A percentile compares a stretch with the other conserved stretches of the same genome.
Conservation (phyloP, 2,888 invertebrate genomes). For the Cordilura impudica region DNA sequence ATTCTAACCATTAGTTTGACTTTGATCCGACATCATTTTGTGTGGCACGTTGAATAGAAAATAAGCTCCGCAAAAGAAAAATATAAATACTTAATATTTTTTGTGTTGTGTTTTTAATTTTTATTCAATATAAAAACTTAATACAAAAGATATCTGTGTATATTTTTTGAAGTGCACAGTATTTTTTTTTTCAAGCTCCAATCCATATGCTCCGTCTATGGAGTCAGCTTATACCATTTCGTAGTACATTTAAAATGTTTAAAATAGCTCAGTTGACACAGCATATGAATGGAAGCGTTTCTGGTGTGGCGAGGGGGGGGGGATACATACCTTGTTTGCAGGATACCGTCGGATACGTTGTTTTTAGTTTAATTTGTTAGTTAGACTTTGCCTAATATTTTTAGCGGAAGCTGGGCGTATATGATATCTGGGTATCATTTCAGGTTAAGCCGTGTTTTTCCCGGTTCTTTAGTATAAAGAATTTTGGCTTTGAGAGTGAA, state of each 20-base stretch:
- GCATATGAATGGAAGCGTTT: background rate
- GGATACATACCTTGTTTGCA: constrained; percentile 11
- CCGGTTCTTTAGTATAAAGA: background rate
- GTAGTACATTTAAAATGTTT: too few relatives aligned
- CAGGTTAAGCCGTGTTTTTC: constrained; percentile 71
- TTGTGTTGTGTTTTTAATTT: background rate
- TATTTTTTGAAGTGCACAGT: background rate
- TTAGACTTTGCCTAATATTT: background rate
- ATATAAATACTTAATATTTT: background rate
- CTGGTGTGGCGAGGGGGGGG: background rate
- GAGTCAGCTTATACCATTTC: background rate
- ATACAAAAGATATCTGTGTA: background rate
- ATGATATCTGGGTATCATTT: constrained; percentile 77
- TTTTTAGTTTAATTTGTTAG: background rate
- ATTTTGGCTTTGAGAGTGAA: constrained; percentile 57
- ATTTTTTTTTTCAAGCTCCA: background rate
- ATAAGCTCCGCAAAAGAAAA: too few relatives aligned
- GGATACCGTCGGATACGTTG: background rate
- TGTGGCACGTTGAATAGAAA: too few relatives aligned
- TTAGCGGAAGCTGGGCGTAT: constrained; percentile 75
- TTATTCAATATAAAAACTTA: background rate
- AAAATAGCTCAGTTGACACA: background rate
- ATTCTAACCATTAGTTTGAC: too few relatives aligned
- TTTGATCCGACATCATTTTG: too few relatives aligned
- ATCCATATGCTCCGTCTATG: background rate